A percentile compares a stretch with the other conserved stretches of the same genome.
phyloP scores from a whole-genome alignment of 1,140 invertebrate species.

The Leguminivora glycinivorella region DNA sequence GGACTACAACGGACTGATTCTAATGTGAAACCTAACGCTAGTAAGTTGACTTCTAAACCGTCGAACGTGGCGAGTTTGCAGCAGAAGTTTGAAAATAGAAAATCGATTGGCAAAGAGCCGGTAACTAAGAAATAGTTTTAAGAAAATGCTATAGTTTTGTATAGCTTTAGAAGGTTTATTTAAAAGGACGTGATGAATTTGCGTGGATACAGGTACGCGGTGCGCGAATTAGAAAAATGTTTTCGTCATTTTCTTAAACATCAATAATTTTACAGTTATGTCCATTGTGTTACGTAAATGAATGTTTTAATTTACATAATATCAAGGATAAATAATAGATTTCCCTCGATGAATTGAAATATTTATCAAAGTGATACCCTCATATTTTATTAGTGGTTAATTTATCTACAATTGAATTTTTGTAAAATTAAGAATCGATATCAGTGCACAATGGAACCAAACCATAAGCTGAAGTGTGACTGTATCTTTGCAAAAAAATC shows the following conservation, averaged over 20 bases:
- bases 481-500: not conserved
- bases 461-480: not conserved
- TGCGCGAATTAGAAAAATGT: not conserved
- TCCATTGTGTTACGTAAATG: not conserved
- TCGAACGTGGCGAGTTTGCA: conserved; percentile 87
- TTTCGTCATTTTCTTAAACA: not conserved
- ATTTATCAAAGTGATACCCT: too few relatives aligned
- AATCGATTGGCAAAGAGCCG: conserved; percentile 66
- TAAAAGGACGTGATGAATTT: not conserved
- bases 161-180: not conserved
- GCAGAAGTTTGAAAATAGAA: conserved; percentile 85
- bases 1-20: conserved; percentile 61
- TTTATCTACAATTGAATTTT: too few relatives aligned
- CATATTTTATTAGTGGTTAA: too few relatives aligned
- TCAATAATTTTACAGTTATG: not conserved
- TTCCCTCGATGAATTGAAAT: too few relatives aligned
- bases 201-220: not conserved
- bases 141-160: conserved; percentile 7
- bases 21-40: conserved; percentile 68
- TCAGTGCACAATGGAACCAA: not conserved
- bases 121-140: conserved; percentile 57
- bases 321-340: too few relatives aligned
- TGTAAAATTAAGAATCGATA: not conserved
- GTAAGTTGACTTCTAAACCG: conserved; percentile 79
- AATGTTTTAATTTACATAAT: too few relatives aligned